Conservation (phyloP, 1,140 invertebrate genomes). For the Ridgeia piscesae region DNA sequence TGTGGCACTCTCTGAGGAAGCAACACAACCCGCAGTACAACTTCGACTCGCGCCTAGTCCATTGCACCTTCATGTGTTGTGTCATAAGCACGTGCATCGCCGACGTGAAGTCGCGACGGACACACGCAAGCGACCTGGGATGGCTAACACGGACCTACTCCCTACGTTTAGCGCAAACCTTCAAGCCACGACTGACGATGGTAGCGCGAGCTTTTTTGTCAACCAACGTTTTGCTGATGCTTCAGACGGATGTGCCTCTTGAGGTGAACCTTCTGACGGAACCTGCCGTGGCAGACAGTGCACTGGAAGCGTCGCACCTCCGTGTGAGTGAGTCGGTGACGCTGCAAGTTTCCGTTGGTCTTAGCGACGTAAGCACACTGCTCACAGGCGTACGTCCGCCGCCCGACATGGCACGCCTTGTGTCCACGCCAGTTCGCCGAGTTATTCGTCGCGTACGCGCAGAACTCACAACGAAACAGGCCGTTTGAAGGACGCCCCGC, state of each 20-base stretch:
- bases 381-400: conserved; percentile 30
- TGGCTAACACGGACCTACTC: conserved; percentile 31
- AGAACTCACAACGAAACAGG: conserved; percentile 38
- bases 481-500: not conserved
- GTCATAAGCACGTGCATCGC: conserved; percentile 45
- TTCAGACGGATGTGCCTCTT: conserved; percentile 53
- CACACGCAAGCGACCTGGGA: not conserved
- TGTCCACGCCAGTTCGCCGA: conserved; percentile 52
- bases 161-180: conserved; percentile 46
- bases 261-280: conserved; percentile 55
- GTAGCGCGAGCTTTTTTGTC: conserved; percentile 52
- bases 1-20: too few species aligned
- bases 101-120: conserved; percentile 45
- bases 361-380: conserved; percentile 47
- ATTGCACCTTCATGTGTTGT: conserved; percentile 55
- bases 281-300: conserved; percentile 40
- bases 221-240: conserved; percentile 50
- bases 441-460: conserved; percentile 46
- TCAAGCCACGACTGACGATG: conserved; percentile 52
- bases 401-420: conserved; percentile 47
- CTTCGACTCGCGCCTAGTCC: conserved; percentile 51
- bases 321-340: conserved; percentile 49
- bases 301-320: conserved; percentile 48
- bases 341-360: conserved; percentile 53
- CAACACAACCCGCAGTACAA: too few species aligned